These are phyloP conservation scores for Mastomys coucha DNA, from an alignment of 2,113 vertebrate genomes.

Conservation along the genomic window DNA sequence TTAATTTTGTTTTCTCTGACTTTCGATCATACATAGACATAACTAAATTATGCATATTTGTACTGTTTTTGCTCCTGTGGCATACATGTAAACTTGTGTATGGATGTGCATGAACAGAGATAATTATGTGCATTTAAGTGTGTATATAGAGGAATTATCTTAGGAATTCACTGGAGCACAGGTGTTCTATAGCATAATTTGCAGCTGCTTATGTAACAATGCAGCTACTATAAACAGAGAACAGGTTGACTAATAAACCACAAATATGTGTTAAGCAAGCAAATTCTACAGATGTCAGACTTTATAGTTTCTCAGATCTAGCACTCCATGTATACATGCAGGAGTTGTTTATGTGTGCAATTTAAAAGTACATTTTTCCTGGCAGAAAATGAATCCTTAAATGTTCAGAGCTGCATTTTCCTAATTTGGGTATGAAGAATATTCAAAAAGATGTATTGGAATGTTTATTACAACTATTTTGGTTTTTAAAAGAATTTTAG, in stretches of 20 bases:
- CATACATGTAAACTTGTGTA: background rate
- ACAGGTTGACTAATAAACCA: background rate
- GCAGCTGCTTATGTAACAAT: slow-evolving; percentile 53
- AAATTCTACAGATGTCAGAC: slow-evolving; percentile 59
- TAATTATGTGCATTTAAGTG: background rate
- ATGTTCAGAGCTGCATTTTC: background rate
- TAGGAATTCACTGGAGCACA: background rate
- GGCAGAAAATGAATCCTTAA: background rate
- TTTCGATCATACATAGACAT: background rate
- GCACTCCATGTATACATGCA: background rate
- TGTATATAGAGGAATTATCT: background rate
- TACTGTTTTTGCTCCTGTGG: background rate
- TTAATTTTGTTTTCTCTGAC: background rate
- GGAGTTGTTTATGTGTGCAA: slow-evolving; percentile 27
- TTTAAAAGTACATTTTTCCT: background rate
- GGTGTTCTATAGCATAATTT: slow-evolving; percentile 47
- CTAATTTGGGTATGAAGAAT: background rate
- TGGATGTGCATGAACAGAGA: background rate
- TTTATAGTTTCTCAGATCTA: background rate
- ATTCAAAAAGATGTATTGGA: background rate
- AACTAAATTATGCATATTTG: background rate
- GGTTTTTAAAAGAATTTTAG: background rate
- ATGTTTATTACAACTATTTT: background rate
- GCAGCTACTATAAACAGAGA: slow-evolving; percentile 65
- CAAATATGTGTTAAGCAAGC: slow-evolving; percentile 31